Conservation (phyloP, 2,797 vertebrate species). For the Malacoraja senta region DNA sequence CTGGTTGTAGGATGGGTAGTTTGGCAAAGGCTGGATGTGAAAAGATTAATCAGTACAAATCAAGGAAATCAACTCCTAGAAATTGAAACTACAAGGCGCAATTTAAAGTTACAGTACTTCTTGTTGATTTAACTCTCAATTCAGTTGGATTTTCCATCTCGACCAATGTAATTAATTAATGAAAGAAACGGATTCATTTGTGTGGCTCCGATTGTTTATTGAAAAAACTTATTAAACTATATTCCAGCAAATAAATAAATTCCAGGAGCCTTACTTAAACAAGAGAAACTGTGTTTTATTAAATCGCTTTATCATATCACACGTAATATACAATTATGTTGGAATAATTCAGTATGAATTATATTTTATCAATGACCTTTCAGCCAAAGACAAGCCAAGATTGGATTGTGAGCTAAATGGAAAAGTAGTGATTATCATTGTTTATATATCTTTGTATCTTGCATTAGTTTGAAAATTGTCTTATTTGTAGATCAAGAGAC, state of each 20-base stretch:
- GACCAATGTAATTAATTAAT: not conserved
- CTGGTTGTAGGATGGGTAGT: not conserved
- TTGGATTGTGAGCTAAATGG: not conserved
- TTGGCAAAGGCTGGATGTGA: not conserved
- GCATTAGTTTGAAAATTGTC: conserved; percentile 30
- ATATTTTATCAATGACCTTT: conserved; percentile 17
- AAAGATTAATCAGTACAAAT: not conserved
- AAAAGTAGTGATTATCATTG: not conserved
- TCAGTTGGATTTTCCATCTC: not conserved
- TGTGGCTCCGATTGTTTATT: not conserved
- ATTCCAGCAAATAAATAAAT: not conserved
- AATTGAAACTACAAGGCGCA: not conserved
- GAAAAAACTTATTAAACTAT: not conserved
- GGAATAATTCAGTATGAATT: not conserved
- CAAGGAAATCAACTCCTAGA: not conserved
- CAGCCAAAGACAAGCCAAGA: conserved; percentile 14
- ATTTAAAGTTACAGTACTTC: not conserved
- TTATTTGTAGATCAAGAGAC: conserved; percentile 33
- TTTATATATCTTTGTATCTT: not conserved
- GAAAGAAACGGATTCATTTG: not conserved
- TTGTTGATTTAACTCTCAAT: not conserved
- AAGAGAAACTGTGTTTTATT: not conserved
- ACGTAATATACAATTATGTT: conserved; percentile 16
- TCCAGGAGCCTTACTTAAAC: not conserved
- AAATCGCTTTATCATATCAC: not conserved